Conservation (phyloP, 1,140 invertebrate genomes). For the Apis florea region DNA sequence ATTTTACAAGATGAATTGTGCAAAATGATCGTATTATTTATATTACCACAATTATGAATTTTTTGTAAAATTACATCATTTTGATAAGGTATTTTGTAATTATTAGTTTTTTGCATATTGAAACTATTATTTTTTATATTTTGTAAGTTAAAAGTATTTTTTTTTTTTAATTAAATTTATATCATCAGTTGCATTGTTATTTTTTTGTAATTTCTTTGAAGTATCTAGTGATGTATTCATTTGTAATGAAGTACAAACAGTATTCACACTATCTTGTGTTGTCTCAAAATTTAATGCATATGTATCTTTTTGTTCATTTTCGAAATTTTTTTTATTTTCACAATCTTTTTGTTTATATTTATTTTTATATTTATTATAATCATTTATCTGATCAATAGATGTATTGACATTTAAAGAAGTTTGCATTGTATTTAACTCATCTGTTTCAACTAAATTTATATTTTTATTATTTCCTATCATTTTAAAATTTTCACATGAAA, state of each 20-base stretch:
- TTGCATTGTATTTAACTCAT: not conserved
- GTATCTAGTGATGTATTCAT: slow-evolving; percentile 72
- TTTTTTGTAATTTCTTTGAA: slow-evolving; percentile 12
- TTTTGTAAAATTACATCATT: not conserved
- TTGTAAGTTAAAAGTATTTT: not conserved
- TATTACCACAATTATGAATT: not conserved
- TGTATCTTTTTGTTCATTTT: not conserved
- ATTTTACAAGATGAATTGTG: slow-evolving; percentile 1
- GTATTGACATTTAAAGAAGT: slow-evolving; percentile 70
- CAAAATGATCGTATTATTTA: slow-evolving; percentile 24
- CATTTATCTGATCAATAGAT: slow-evolving; percentile 57
- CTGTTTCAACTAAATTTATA: slow-evolving; percentile 7
- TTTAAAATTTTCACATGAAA: not conserved
- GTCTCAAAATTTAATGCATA: not conserved
- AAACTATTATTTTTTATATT: not conserved
- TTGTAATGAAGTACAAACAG: slow-evolving; percentile 61
- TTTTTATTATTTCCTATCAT: slow-evolving; percentile 22
- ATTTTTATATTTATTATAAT: not conserved
- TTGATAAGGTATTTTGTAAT: not conserved
- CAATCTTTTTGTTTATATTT: not conserved
- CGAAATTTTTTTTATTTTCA: not conserved
- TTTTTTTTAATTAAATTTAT: not conserved
- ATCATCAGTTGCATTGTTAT: not conserved
- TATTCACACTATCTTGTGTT: slow-evolving; percentile 40
- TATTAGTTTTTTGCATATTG: not conserved